Percentiles rank a stretch among this genome's conserved stretches.
Evolutionary conservation across 2,797 vertebrate species (phyloP).

Genomic region (Dendrocincla fuliginosa): DNA sequence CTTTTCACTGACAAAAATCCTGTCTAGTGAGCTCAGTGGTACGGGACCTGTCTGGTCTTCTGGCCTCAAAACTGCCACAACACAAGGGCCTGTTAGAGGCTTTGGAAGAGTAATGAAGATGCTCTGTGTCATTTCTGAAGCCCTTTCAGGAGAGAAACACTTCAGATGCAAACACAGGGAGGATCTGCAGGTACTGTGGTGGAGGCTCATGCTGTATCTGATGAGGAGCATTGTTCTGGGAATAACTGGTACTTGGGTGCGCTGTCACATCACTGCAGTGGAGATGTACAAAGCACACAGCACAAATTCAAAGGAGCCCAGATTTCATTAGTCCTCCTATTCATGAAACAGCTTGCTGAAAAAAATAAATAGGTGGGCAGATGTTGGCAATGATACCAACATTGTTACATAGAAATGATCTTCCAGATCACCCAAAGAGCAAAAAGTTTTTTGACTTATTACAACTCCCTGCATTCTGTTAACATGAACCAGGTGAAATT

Average conservation of each 20-base stretch:
- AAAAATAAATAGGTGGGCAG: neutral
- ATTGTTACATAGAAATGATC: neutral
- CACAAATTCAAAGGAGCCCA: neutral
- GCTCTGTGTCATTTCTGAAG: neutral
- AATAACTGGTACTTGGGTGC: neutral
- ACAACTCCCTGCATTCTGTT: neutral
- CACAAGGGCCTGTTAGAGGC: neutral
- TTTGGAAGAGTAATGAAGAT: neutral
- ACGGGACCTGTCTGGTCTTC: neutral
- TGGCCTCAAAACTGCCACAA: neutral
- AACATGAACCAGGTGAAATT: neutral
- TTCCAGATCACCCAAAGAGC: neutral
- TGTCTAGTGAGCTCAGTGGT: neutral
- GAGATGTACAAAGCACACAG: neutral
- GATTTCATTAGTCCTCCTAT: neutral
- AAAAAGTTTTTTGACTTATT: neutral
- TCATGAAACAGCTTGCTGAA: neutral
- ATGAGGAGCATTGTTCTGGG: neutral
- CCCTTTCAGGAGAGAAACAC: neutral
- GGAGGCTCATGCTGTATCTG: neutral
- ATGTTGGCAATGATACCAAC: rapidly evolving
- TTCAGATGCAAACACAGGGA: neutral
- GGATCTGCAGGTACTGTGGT: neutral
- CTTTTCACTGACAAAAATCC: neutral
- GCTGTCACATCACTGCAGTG: neutral